Percentiles rank a stretch among this genome's conserved stretches.
phyloP scores from a whole-genome alignment of 2,113 vertebrate genomes.

The Alectura lathami region DNA sequence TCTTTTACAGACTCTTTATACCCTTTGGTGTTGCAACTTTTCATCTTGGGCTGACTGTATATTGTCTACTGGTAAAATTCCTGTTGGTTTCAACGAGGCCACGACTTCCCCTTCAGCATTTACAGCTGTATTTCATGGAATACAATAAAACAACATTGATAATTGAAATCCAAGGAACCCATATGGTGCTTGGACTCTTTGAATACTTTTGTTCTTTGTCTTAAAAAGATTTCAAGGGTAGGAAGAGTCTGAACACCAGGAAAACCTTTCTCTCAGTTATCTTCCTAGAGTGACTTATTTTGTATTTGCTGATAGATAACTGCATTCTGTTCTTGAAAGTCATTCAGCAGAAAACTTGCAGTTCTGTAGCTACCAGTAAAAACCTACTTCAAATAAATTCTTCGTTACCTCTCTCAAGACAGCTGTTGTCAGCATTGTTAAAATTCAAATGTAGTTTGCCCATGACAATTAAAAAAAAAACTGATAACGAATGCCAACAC shows the following conservation, averaged over 20 bases:
- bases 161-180: background rate
- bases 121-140: background rate
- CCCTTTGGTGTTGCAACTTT: background rate
- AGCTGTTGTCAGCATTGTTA: constrained; percentile 31
- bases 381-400: constrained; percentile 15
- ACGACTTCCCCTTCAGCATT: background rate
- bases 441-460: constrained; percentile 34
- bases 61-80: background rate
- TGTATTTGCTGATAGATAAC: background rate
- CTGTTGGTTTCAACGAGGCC: background rate
- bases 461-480: constrained; percentile 31
- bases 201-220: background rate
- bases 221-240: background rate
- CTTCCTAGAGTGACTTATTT: background rate
- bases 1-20: background rate
- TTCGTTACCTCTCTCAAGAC: constrained; percentile 9
- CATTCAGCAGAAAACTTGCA: background rate
- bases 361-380: background rate
- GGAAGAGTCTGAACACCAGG: background rate
- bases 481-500: constrained; percentile 22
- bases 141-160: background rate
- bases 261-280: background rate
- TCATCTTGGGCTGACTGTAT: background rate
- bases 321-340: background rate
- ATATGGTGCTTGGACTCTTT: background rate